phyloP scores from a whole-genome alignment of 2,113 vertebrate species.

The Periophthalmus modestus region DNA sequence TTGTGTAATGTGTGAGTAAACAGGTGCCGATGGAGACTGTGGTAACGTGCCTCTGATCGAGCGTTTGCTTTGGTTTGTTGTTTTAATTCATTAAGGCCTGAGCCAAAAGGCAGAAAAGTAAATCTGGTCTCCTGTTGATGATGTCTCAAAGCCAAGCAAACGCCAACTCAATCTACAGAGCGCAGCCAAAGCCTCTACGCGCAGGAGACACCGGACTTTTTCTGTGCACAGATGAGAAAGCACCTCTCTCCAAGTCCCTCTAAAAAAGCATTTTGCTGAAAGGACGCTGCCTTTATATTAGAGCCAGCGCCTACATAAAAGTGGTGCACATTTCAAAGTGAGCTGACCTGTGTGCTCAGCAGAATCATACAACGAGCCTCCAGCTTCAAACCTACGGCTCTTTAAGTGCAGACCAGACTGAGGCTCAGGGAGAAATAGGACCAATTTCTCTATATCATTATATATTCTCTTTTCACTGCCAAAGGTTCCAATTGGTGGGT shows the following conservation, averaged over 20 bases:
- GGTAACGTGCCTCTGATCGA: background rate
- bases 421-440: background rate
- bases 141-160: constrained; percentile 36
- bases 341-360: constrained; percentile 10
- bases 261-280: background rate
- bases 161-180: constrained; percentile 23
- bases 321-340: constrained; percentile 24
- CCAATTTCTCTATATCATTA: background rate
- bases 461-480: background rate
- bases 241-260: background rate
- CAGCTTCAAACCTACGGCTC: background rate
- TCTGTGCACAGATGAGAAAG: background rate
- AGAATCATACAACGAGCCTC: constrained; percentile 7
- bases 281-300: constrained; percentile 16
- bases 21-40: background rate
- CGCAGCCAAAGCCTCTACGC: background rate
- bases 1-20: background rate
- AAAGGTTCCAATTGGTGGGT: background rate
- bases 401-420: background rate
- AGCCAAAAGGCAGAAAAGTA: constrained; percentile 19
- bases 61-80: constrained; percentile 16
- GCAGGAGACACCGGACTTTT: constrained; percentile 1
- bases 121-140: constrained; percentile 18
- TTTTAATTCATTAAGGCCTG: constrained; percentile 33
- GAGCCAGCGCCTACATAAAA: constrained; percentile 22